Conservation (phyloP, 1,140 invertebrate species). For the Cotesia vestalis region DNA sequence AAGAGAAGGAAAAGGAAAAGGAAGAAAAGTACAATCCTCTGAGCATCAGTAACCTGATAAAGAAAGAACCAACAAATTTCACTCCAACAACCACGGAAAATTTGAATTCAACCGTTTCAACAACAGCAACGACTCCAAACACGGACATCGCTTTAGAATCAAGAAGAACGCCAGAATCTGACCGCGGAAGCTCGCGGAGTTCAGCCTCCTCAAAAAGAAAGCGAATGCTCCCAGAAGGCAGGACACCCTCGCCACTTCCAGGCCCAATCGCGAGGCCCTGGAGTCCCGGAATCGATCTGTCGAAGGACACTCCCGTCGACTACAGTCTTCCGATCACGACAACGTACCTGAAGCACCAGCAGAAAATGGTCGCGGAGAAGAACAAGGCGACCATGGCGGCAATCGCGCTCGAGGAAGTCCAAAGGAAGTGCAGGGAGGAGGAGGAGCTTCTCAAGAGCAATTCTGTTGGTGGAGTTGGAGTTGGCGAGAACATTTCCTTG, state of each 20-base stretch:
- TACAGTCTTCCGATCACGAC: conserved; percentile 87
- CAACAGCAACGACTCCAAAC: background rate
- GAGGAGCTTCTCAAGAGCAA: no score
- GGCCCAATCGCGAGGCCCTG: conserved; percentile 55
- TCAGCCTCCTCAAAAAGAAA: conserved; percentile 59
- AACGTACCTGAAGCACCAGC: conserved; percentile 83
- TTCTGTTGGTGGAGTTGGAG: background rate
- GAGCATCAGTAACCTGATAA: conserved; percentile 74
- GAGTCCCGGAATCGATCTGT: conserved; percentile 53
- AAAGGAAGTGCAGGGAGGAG: conserved; percentile 18
- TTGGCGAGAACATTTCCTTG: conserved; percentile 19
- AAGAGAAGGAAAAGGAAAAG: conserved; percentile 55
- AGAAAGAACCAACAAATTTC: conserved; percentile 67
- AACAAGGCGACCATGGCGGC: conserved; percentile 43
- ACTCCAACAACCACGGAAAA: conserved; percentile 24
- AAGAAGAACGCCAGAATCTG: conserved; percentile 57
- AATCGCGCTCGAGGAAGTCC: conserved; percentile 38
- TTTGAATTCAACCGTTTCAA: no score
- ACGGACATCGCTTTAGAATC: conserved; percentile 42
- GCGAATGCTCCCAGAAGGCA: conserved; percentile 61
- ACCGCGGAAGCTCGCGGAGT: conserved; percentile 58
- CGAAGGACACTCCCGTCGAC: conserved; percentile 70
- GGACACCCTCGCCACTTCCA: conserved; percentile 59
- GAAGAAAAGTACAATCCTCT: conserved; percentile 73
- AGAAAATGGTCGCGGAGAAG: conserved; percentile 63